phyloP scores from a whole-genome alignment of 2,797 vertebrate genomes.

The Aldrovandia affinis region DNA sequence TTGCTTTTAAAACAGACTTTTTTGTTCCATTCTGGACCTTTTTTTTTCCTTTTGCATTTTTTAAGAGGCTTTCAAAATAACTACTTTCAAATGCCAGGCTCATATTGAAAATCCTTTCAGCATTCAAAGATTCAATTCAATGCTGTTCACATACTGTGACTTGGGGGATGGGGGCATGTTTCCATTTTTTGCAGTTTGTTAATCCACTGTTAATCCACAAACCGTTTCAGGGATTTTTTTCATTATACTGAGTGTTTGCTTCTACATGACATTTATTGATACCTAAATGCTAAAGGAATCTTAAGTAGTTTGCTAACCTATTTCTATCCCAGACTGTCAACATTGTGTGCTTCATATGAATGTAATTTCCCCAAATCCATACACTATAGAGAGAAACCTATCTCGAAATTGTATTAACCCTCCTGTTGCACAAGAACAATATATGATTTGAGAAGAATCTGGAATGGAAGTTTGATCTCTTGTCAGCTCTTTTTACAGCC shows the following conservation, averaged over 20 bases:
- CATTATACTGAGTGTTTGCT: neutral
- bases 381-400: no score
- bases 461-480: no score
- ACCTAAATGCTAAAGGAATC: neutral
- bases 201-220: neutral
- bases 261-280: constrained; percentile 6
- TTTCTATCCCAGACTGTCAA: neutral
- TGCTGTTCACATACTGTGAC: neutral
- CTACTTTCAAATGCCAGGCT: neutral
- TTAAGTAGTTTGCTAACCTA: neutral
- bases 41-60: neutral
- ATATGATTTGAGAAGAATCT: neutral
- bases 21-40: neutral
- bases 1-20: neutral
- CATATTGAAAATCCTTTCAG: neutral
- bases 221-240: neutral
- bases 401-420: no score
- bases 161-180: neutral
- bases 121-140: neutral
- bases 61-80: constrained; percentile 19
- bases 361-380: neutral
- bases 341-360: neutral
- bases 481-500: no score
- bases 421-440: no score
- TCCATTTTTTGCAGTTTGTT: constrained; percentile 4